Evolutionary conservation across 2,888 invertebrate genomes (phyloP), one percentile per base, ranked within the genome.

Genomic region (Nebria brevicollis): DNA sequence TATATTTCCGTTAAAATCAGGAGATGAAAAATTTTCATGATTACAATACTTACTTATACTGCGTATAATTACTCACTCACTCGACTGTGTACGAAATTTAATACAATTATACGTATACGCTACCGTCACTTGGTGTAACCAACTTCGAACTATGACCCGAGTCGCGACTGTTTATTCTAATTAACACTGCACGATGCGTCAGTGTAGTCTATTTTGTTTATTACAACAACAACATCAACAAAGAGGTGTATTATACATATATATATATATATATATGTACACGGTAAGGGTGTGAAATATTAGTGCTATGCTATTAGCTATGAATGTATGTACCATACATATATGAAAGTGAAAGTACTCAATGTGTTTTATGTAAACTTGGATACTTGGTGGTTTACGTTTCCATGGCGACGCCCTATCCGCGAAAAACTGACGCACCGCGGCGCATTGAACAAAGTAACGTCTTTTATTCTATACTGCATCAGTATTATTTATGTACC

Each of bases 321-420:
- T 34, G 34, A 4, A 34, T 66, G 15, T 66, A 54, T 54, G 54
- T 54, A 54, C 54, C 0, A 11, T 54, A 54, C 11, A 13, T 54
- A 54, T 1, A 13, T 8, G 43, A 43, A 20, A 20, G 20, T 20
- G 20, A 20, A 20, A 20, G 20, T 20, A 20, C 20, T 20, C 20
- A 0, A 20, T 11, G 54, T 54, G 54, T 54, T 54, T 54, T 43
- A 43, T 43, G 43, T 43, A 43, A 43, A 43, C 43, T 43, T 54
- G 54, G 54, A 11, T 54, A 13, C 54, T 54, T 13, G 54, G n/a
- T 15, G 77, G 70, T 77, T 20, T 20, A 26, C 13, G 77, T 77
- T 70, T 11, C 77, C 77, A 77, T 77, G 70, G 25, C 77, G 41
- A 77, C 77, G 64, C 43, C 66, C 68, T 68, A 76, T 43, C 76